Evolutionary conservation across 2,797 vertebrate species (phyloP).

Genomic region (Phalanger gymnotis): DNA sequence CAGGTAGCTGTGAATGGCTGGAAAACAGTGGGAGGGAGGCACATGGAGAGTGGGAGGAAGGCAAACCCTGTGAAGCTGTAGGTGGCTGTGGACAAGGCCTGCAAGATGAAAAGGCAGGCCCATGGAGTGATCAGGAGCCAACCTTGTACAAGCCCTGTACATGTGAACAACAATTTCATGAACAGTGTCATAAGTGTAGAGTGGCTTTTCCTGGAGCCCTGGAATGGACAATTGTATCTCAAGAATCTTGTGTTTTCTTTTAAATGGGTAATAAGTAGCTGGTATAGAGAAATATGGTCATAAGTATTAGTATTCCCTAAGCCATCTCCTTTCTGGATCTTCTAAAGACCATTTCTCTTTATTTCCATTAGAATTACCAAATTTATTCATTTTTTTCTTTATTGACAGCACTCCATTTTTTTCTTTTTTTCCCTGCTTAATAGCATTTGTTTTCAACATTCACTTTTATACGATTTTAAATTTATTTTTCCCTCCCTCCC

Average conservation of each 20-base stretch:
- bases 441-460: too few relatives aligned
- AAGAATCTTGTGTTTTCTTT: not conserved
- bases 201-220: not conserved
- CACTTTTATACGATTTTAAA: too few relatives aligned
- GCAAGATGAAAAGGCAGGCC: not conserved
- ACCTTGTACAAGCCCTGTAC: not conserved
- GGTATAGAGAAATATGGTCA: not conserved
- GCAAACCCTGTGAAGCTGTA: not conserved
- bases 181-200: not conserved
- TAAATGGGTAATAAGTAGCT: not conserved
- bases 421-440: too few relatives aligned
- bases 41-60: not conserved
- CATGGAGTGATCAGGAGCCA: not conserved
- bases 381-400: too few relatives aligned
- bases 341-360: too few relatives aligned
- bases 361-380: too few relatives aligned
- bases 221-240: too few relatives aligned
- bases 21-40: not conserved
- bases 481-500: too few relatives aligned
- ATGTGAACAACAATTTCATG: not conserved
- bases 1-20: not conserved
- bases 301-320: not conserved
- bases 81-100: not conserved
- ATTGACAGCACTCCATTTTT: too few relatives aligned
- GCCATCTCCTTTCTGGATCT: not conserved